Base-by-base conservation (phyloP, 2,888 invertebrate genomes). In the Lepidocyrtinus sp. region DNA sequence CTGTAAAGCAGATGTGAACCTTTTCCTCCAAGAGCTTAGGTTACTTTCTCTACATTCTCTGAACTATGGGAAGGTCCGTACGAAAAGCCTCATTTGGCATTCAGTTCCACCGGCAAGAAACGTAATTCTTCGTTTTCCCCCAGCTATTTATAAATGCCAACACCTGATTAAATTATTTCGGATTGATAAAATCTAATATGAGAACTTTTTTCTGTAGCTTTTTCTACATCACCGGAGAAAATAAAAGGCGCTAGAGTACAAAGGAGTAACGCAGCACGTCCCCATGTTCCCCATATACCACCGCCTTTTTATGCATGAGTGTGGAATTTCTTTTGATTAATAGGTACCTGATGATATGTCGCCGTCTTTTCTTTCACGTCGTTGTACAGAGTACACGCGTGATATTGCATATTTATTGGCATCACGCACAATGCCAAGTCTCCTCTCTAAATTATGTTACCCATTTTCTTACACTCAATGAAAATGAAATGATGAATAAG, bases 121-220 rank as follows among this genome's bases (percentile, higher is more conserved):
- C 77, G 77, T 78, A 78, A 71, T 72, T 78, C 72, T 78, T 78
- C 72, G 77, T 78, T 78, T 78, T 78, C 68, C 72, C 62, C 72
- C n/a, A 78, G 67, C 77, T 78, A 78, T 78, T 78, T 78, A 78
- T 78, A 78, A 72, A 78, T 78, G 77, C 77, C 77, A 78, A 78
- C 77, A 78, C 77, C 77, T 78, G 77, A 78, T 78, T 78, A 78
- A 78, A 78, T 78, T 78, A 78, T 78, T 78, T 78, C 77, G 72
- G 62, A 78, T 72, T 78, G 77, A 78, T 78, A 78, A 78, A 78
- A 78, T 72, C 72, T 72, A 67, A 72, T 65, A 78, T 67, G 67
- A 72, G 67, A 78, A 71, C 67, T 72, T 71, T 76, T 76, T 45
- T 65, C 45, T 17, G 68, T 64, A 19, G 70, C 27, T 69, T 26